Evolutionary conservation across 2,113 vertebrate genomes (phyloP).

Genomic region (Melanotaenia duboulayi): DNA sequence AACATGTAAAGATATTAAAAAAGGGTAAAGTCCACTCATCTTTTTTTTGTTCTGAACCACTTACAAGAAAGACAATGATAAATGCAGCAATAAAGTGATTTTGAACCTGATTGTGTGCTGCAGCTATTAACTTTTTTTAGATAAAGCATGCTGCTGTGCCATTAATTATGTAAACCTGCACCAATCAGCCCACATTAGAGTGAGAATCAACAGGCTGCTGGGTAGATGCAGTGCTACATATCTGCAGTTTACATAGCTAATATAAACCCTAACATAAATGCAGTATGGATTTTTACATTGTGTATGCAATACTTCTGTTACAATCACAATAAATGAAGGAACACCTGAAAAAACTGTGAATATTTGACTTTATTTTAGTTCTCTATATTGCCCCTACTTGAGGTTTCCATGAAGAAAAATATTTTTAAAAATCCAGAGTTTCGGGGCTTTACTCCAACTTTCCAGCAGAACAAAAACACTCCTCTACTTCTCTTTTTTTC

Average conservation of each 20-base stretch:
- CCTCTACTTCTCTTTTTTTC: neutral
- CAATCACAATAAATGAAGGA: neutral
- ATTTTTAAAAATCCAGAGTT: neutral
- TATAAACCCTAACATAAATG: neutral
- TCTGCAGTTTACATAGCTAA: neutral
- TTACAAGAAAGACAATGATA: neutral
- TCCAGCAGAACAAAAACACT: conserved; percentile 1
- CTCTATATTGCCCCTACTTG: neutral
- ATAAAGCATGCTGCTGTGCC: neutral
- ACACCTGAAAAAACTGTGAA: neutral
- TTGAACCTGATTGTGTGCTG: neutral
- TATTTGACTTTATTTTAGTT: neutral
- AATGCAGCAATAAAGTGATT: neutral
- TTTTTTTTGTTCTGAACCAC: neutral
- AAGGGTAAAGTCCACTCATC: neutral
- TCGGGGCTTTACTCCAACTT: conserved; percentile 22
- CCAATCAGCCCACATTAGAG: neutral
- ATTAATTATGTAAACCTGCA: conserved; percentile 13
- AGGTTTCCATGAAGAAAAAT: neutral
- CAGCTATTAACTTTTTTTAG: conserved; percentile 5
- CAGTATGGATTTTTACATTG: neutral
- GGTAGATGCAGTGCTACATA: neutral
- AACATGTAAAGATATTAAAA: neutral
- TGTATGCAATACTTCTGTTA: neutral
- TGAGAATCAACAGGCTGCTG: conserved; percentile 18